Conservation (phyloP, 53 echinoderm and acorn worm species). For the Paracentrotus lividus region DNA sequence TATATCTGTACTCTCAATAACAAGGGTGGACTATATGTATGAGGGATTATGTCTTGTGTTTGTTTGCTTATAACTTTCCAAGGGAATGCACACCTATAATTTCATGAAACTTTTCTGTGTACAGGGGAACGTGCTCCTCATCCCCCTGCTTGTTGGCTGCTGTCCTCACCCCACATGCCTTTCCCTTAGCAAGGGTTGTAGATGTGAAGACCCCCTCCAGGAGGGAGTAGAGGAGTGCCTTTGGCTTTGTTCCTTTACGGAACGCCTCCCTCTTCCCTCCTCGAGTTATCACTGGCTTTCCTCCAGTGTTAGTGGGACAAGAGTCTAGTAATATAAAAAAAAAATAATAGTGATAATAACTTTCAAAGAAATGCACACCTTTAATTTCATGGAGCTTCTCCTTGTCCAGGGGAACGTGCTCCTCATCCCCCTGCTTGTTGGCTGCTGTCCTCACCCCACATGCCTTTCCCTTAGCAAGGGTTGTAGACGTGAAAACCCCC, state of each 20-base stretch:
- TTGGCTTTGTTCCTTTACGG: slow-evolving; percentile 31
- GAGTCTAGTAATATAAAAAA: not conserved
- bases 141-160: slow-evolving; percentile 51
- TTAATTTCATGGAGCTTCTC: slow-evolving; percentile 48
- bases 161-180: slow-evolving; percentile 16
- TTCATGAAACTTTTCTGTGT: slow-evolving; percentile 44
- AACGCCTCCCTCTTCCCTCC: slow-evolving; percentile 46
- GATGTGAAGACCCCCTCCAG: slow-evolving; percentile 36
- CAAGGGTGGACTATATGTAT: too few species aligned
- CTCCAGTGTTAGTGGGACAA: slow-evolving; percentile 40
- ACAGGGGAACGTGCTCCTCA: not conserved
- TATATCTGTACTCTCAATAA: too few species aligned
- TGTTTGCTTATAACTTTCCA: too few species aligned
- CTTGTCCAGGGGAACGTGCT: not conserved
- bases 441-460: slow-evolving; percentile 12
- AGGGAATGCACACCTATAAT: not conserved
- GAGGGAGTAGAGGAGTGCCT: slow-evolving; percentile 11
- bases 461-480: slow-evolving; percentile 30
- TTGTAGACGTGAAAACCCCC: slow-evolving; percentile 18
- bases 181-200: slow-evolving; percentile 5
- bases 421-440: slow-evolving; percentile 37
- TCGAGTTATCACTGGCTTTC: not conserved
- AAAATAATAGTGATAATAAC: not conserved
- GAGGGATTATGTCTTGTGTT: too few species aligned
- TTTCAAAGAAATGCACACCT: not conserved